Evolutionary conservation across 1,140 invertebrate genomes (phyloP).

Genomic region (Brachionus rubens): DNA sequence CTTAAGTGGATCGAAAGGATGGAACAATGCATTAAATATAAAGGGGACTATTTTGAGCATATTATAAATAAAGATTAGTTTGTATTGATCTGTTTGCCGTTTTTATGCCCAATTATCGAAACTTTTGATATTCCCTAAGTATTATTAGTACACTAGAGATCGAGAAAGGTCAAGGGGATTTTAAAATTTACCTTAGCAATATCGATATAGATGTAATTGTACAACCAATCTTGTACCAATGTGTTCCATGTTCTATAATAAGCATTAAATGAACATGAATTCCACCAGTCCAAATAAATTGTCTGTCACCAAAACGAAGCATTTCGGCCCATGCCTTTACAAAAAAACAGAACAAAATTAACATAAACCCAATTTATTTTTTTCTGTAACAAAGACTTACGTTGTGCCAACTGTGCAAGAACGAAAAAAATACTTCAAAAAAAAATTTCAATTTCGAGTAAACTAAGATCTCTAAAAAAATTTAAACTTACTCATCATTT

Average conservation of each 20-base stretch:
- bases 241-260: slow-evolving; percentile 89
- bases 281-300: slow-evolving; percentile 83
- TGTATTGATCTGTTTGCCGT: no score
- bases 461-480: not conserved
- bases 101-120: no score
- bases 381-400: slow-evolving; percentile 66
- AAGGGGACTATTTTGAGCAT: no score
- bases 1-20: no score
- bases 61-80: no score
- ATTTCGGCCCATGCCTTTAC: slow-evolving; percentile 74
- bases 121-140: no score
- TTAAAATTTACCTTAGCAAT: slow-evolving; percentile 57
- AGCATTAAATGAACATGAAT: slow-evolving; percentile 71
- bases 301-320: slow-evolving; percentile 75
- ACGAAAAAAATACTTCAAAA: slow-evolving; percentile 68
- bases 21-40: no score
- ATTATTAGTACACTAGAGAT: no score
- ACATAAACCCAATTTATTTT: slow-evolving; percentile 45
- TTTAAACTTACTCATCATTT: slow-evolving; percentile 64
- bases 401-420: slow-evolving; percentile 84
- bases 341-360: slow-evolving; percentile 7
- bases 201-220: slow-evolving; percentile 84
- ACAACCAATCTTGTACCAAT: slow-evolving; percentile 88
- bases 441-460: not conserved
- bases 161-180: no score